Evolutionary conservation across 2,113 vertebrate genomes (phyloP).

Genomic region (Vireo altiloquus): DNA sequence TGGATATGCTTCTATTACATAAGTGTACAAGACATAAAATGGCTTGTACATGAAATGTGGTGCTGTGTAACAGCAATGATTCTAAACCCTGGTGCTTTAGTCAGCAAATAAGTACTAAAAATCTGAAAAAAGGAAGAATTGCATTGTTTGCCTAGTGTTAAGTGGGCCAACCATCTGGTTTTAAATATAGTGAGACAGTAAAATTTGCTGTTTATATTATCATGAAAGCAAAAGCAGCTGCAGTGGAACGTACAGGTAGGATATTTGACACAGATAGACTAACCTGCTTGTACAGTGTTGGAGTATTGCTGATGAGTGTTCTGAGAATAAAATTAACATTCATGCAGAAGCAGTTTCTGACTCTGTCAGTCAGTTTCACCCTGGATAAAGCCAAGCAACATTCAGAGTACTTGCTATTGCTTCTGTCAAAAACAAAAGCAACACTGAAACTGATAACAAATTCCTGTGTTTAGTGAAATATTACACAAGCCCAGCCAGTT

Average conservation of each 20-base stretch:
- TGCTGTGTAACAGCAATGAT: background rate
- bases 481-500: background rate
- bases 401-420: background rate
- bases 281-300: background rate
- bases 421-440: background rate
- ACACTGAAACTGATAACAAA: background rate
- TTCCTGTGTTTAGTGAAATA: background rate
- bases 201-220: background rate
- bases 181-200: background rate
- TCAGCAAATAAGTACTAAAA: background rate
- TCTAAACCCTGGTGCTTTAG: background rate
- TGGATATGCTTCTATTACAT: background rate
- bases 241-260: background rate
- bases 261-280: background rate
- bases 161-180: background rate
- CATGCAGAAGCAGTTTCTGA: conserved; percentile 1
- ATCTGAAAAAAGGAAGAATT: background rate
- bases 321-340: background rate
- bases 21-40: background rate
- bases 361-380: background rate
- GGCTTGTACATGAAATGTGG: background rate
- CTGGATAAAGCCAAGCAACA: background rate
- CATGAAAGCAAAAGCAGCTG: background rate
- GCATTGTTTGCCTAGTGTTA: background rate
- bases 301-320: background rate